These are phyloP conservation scores for Anorthoa munda DNA, from an alignment of 2,888 invertebrate genomes.

Conservation along the genomic window DNA sequence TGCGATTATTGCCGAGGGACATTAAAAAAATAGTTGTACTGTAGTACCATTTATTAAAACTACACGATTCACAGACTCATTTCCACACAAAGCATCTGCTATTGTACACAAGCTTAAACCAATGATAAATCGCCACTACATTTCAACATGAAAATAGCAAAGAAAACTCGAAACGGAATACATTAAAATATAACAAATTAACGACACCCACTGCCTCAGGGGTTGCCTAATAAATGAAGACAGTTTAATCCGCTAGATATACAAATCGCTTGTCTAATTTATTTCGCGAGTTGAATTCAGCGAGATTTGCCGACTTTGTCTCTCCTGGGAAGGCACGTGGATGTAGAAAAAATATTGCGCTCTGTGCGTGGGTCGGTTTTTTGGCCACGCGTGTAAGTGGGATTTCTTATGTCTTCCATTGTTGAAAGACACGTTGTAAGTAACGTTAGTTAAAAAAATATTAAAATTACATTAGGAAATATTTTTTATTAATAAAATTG, in stretches of 20 bases:
- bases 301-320: constrained; percentile 75
- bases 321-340: constrained; percentile 64
- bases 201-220: constrained; percentile 65
- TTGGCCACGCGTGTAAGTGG: background rate
- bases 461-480: too few relatives aligned
- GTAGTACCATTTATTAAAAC: background rate
- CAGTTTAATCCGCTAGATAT: constrained; percentile 82
- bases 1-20: too few relatives aligned
- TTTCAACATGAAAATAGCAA: constrained; percentile 46
- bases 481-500: too few relatives aligned
- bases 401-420: background rate
- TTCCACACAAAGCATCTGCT: constrained; percentile 31
- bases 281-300: constrained; percentile 79
- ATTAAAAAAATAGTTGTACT: too few relatives aligned
- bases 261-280: constrained; percentile 85
- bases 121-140: constrained; percentile 52
- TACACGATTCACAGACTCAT: background rate
- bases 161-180: constrained; percentile 52
- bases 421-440: too few relatives aligned
- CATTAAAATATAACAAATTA: constrained; percentile 63
- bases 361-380: constrained; percentile 7
- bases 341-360: constrained; percentile 56
- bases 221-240: constrained; percentile 82
- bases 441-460: background rate
- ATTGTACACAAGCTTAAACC: constrained; percentile 31